Conservation (phyloP, 2,113 vertebrate genomes). For the Nyctibius bracteatus region DNA sequence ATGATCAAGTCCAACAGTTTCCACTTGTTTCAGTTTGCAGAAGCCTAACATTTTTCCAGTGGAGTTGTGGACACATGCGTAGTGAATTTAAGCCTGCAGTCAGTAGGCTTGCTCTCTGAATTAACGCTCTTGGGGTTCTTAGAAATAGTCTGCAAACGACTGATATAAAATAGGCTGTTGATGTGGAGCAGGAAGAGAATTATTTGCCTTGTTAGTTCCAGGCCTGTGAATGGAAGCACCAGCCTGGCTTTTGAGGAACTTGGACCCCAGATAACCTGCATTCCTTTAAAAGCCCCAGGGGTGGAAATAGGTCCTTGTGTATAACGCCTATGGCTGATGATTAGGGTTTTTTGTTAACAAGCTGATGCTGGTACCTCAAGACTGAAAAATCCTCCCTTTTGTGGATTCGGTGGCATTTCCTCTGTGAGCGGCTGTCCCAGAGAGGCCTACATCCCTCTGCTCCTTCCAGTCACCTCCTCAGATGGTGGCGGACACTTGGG, state of each 20-base stretch:
- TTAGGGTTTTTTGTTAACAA: not conserved
- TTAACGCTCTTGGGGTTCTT: not conserved
- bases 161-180: not conserved
- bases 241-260: not conserved
- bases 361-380: not conserved
- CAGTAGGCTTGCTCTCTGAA: not conserved
- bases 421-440: not conserved
- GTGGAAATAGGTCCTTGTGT: not conserved
- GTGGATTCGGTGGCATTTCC: not conserved
- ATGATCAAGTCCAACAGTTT: too few relatives aligned
- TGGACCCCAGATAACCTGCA: not conserved
- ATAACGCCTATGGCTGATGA: not conserved
- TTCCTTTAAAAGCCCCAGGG: not conserved
- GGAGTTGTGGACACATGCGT: not conserved
- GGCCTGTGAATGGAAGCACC: not conserved
- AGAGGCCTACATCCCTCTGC: not conserved
- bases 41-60: not conserved
- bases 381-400: not conserved
- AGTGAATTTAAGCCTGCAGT: not conserved
- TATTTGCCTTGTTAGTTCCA: not conserved
- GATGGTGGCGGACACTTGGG: not conserved
- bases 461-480: not conserved
- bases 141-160: not conserved
- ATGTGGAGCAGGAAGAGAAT: not conserved
- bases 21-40: not conserved